Percentiles rank a stretch among this genome's conserved stretches.
These are phyloP conservation scores for Ibycter americanus DNA, from an alignment of 2,797 vertebrate genomes.

Conservation along the genomic window DNA sequence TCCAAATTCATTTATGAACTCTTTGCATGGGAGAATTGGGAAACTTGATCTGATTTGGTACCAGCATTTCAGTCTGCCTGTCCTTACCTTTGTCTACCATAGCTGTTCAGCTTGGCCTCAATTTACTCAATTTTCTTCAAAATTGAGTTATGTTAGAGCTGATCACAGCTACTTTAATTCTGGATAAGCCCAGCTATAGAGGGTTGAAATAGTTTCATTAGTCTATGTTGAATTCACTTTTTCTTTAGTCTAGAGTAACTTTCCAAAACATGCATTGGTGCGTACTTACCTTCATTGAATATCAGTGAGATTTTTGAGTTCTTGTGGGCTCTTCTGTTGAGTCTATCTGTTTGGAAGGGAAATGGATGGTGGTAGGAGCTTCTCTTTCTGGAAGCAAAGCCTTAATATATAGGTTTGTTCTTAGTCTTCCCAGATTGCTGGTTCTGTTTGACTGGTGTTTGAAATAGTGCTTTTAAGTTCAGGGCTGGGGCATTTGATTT, in stretches of 20 bases:
- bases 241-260: background rate
- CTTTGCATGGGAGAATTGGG: background rate
- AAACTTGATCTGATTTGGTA: background rate
- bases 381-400: background rate
- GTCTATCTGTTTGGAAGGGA: background rate
- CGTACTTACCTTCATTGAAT: background rate
- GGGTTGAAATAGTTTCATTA: background rate
- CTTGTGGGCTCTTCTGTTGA: background rate
- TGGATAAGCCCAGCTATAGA: background rate
- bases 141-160: background rate
- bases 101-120: background rate
- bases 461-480: background rate
- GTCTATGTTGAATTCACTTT: background rate
- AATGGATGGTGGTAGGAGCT: background rate
- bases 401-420: background rate
- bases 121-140: background rate
- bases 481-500: background rate
- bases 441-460: background rate
- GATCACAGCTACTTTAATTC: background rate
- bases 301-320: background rate
- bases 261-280: background rate
- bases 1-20: background rate
- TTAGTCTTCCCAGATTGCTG: background rate
- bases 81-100: background rate
- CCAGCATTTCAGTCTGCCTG: background rate